phyloP scores from a whole-genome alignment of 2,888 invertebrate species.

The Diadegma fenestrale region DNA sequence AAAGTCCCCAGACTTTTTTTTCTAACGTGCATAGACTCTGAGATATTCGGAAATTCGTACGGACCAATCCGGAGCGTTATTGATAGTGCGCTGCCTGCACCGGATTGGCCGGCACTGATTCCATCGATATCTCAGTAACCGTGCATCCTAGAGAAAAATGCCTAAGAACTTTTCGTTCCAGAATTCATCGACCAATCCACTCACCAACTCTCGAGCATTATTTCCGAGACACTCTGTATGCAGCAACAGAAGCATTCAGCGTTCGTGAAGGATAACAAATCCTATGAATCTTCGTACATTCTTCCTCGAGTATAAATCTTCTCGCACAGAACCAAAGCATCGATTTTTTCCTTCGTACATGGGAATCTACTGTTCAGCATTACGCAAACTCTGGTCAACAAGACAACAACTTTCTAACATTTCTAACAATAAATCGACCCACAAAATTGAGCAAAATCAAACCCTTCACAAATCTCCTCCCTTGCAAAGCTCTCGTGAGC shows the following conservation, averaged over 20 bases:
- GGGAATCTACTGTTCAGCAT: constrained; percentile 42
- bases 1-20: neutral
- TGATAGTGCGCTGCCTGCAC: neutral
- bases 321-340: neutral
- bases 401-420: constrained; percentile 54
- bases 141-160: neutral
- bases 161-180: neutral
- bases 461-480: neutral
- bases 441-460: neutral
- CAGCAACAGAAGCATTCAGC: neutral
- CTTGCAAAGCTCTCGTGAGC: neutral
- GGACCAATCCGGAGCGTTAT: neutral
- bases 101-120: neutral
- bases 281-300: constrained; percentile 42
- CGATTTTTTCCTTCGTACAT: neutral
- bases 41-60: neutral
- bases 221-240: neutral
- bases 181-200: neutral
- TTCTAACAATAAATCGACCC: constrained; percentile 6
- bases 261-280: constrained; percentile 31
- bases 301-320: constrained; percentile 57
- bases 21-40: neutral
- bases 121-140: neutral
- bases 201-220: neutral
- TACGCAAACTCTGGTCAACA: constrained; percentile 31